A percentile compares a stretch with the other conserved stretches of the same genome.
These are phyloP conservation scores for Phoeniculus purpureus DNA, from an alignment of 2,797 vertebrate genomes.

Conservation along the genomic window DNA sequence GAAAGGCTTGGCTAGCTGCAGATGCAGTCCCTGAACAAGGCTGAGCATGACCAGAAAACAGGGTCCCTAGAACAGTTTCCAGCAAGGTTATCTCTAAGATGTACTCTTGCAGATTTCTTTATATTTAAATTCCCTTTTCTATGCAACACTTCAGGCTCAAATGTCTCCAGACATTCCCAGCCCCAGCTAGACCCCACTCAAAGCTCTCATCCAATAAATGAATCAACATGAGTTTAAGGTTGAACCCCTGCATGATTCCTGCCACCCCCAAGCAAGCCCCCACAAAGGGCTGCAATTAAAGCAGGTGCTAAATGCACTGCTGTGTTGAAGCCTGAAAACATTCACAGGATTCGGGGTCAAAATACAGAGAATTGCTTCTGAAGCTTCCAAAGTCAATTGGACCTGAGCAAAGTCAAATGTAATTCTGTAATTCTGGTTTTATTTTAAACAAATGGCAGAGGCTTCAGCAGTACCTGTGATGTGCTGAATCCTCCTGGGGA, in stretches of 20 bases:
- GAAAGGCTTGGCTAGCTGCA: not conserved
- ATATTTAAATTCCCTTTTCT: not conserved
- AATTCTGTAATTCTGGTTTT: slow-evolving; percentile 3
- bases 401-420: not conserved
- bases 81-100: not conserved
- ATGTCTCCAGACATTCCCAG: not conserved
- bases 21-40: rapidly evolving
- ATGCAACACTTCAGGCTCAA: not conserved
- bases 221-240: not conserved
- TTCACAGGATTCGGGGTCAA: not conserved
- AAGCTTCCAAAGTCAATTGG: not conserved
- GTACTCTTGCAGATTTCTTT: not conserved
- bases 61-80: not conserved
- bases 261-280: not conserved
- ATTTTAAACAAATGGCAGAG: not conserved
- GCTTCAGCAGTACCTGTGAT: not conserved
- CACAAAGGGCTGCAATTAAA: not conserved
- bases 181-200: not conserved
- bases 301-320: not conserved
- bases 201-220: not conserved
- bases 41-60: not conserved
- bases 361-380: not conserved
- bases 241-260: not conserved
- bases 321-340: not conserved
- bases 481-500: not conserved